phyloP scores from a whole-genome alignment of 2,113 vertebrate genomes.

The Cnemophilus loriae region DNA sequence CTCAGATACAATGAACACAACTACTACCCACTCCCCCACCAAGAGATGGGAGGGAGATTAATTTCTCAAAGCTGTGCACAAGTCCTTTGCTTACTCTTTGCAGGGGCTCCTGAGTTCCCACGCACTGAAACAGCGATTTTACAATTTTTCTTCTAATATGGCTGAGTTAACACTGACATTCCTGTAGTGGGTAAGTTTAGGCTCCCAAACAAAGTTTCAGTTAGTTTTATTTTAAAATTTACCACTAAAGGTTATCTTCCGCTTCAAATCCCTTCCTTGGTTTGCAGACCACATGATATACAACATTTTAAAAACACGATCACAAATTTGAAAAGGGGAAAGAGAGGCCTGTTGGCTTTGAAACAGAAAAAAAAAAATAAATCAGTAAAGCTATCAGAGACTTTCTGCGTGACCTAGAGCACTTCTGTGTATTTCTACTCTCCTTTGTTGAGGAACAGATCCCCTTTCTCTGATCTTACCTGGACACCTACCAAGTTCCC shows the following conservation, averaged over 20 bases:
- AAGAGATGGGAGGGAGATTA: background rate
- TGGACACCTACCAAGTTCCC: conserved; percentile 9
- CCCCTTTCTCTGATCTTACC: background rate
- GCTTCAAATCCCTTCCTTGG: background rate
- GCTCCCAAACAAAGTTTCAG: background rate
- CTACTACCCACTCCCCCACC: background rate
- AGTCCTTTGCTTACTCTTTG: background rate
- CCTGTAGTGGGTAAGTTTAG: background rate
- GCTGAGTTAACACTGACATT: background rate
- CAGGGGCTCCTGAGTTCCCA: background rate
- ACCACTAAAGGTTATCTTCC: background rate
- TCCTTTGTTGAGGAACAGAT: background rate
- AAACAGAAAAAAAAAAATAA: background rate
- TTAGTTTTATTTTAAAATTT: background rate
- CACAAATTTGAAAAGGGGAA: background rate
- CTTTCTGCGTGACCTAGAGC: background rate
- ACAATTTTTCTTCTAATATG: background rate
- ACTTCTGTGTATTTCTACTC: background rate
- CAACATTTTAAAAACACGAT: background rate
- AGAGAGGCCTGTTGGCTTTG: background rate
- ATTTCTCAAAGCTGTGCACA: background rate
- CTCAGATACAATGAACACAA: background rate
- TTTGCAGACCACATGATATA: background rate
- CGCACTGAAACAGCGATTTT: background rate
- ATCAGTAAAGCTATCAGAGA: background rate